These are phyloP conservation scores for Heterocephalus glaber DNA, from an alignment of 2,113 vertebrate species.

Conservation along the genomic window DNA sequence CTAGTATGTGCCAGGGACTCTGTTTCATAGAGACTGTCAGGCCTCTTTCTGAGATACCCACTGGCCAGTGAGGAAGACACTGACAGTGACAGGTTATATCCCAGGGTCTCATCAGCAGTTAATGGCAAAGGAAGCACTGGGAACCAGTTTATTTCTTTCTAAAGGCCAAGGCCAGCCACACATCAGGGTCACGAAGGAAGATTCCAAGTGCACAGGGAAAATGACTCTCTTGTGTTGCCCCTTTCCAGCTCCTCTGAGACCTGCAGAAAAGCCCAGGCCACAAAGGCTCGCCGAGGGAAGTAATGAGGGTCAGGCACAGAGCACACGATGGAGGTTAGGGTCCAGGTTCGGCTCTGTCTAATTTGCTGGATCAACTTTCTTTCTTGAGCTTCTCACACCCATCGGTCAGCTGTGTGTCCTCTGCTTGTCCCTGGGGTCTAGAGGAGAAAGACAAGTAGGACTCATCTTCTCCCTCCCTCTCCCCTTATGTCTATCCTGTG, in stretches of 20 bases:
- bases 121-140: not conserved
- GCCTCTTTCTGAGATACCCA: not conserved
- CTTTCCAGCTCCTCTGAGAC: not conserved
- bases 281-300: not conserved
- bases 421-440: not conserved
- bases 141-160: not conserved
- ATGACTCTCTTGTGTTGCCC: fast-evolving
- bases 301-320: not conserved
- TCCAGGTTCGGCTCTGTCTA: not conserved
- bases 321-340: not conserved
- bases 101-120: not conserved
- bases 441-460: not conserved
- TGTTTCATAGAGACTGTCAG: not conserved
- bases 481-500: not conserved
- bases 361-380: not conserved
- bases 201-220: not conserved
- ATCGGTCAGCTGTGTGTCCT: not conserved
- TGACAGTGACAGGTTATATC: not conserved
- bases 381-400: not conserved
- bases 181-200: not conserved
- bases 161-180: not conserved
- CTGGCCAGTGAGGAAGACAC: not conserved
- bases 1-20: too few relatives aligned
- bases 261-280: not conserved
- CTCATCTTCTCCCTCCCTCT: not conserved